Conservation (phyloP, 1,140 invertebrate species). For the Oryzaephilus surinamensis region DNA sequence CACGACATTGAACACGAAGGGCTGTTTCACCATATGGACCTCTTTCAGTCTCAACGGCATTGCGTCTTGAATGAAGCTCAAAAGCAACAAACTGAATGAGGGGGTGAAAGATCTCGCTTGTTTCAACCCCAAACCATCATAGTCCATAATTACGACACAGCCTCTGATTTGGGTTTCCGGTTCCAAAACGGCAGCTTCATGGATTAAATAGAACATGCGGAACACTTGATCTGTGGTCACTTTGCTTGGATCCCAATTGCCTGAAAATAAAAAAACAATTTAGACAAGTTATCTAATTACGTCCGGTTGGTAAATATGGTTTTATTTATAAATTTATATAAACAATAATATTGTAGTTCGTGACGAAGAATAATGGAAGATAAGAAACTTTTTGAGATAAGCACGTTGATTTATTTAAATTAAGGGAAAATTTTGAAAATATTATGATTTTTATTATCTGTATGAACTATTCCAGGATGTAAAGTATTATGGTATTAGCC, state of each 20-base stretch:
- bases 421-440: too few relatives aligned
- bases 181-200: slow-evolving; percentile 60
- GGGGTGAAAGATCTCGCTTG: slow-evolving; percentile 60
- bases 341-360: not conserved
- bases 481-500: too few relatives aligned
- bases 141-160: slow-evolving; percentile 70
- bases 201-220: slow-evolving; percentile 65
- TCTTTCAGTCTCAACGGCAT: slow-evolving; percentile 82
- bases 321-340: not conserved
- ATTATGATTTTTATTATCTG: too few relatives aligned
- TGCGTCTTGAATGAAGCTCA: slow-evolving; percentile 75
- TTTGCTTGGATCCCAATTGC: slow-evolving; percentile 60
- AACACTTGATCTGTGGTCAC: slow-evolving; percentile 63
- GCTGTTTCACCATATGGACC: slow-evolving; percentile 84
- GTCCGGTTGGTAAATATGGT: too few relatives aligned
- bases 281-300: too few relatives aligned
- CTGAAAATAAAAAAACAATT: slow-evolving; percentile 34
- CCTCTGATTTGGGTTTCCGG: slow-evolving; percentile 62
- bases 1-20: slow-evolving; percentile 78
- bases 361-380: not conserved
- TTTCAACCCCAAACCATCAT: slow-evolving; percentile 60
- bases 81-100: slow-evolving; percentile 58
- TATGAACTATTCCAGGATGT: too few relatives aligned
- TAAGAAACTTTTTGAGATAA: too few relatives aligned
- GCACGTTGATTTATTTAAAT: too few relatives aligned